These are phyloP conservation scores for Caenorhabditis sulstoni DNA, from an alignment of 2,888 invertebrate genomes.

Conservation along the genomic window DNA sequence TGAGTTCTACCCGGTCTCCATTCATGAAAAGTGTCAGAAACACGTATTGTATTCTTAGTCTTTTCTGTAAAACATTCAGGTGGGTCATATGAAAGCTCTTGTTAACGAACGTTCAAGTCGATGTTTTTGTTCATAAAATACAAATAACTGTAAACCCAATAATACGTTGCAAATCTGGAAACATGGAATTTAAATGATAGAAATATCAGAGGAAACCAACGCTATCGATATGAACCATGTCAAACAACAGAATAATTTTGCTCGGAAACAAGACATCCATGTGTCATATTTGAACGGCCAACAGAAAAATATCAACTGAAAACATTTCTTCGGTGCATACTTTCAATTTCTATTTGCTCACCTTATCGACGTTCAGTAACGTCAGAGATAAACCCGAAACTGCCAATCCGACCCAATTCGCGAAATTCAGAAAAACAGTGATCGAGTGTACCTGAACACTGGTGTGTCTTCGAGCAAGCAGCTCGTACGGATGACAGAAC, in stretches of 20 bases:
- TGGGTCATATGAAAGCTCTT: neutral
- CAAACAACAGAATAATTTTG: slow-evolving; percentile 70
- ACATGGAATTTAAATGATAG: neutral
- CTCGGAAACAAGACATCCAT: slow-evolving; percentile 77
- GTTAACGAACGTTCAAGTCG: neutral
- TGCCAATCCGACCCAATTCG: slow-evolving; percentile 78
- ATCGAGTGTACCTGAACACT: slow-evolving; percentile 70
- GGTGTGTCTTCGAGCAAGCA: slow-evolving; percentile 75
- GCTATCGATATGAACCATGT: slow-evolving; percentile 79
- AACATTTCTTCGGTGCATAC: too few relatives aligned
- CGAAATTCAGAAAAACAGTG: slow-evolving; percentile 75
- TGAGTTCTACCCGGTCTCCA: slow-evolving; percentile 15
- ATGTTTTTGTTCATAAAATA: slow-evolving; percentile 19
- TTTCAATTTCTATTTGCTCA: neutral
- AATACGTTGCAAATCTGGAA: slow-evolving; percentile 77
- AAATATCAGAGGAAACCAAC: too few relatives aligned
- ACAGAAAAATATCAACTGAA: slow-evolving; percentile 77
- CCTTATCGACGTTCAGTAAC: slow-evolving; percentile 77
- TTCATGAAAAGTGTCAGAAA: slow-evolving; percentile 34
- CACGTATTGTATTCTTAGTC: slow-evolving; percentile 19
- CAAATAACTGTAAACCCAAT: slow-evolving; percentile 71
- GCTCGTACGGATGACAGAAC: slow-evolving; percentile 79
- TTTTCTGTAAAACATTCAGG: slow-evolving; percentile 6
- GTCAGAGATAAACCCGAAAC: slow-evolving; percentile 78
- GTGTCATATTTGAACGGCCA: slow-evolving; percentile 78